Evolutionary conservation across 2,113 vertebrate species (phyloP), one percentile per base, ranked within the genome.

Genomic region (Salvator merianae): DNA sequence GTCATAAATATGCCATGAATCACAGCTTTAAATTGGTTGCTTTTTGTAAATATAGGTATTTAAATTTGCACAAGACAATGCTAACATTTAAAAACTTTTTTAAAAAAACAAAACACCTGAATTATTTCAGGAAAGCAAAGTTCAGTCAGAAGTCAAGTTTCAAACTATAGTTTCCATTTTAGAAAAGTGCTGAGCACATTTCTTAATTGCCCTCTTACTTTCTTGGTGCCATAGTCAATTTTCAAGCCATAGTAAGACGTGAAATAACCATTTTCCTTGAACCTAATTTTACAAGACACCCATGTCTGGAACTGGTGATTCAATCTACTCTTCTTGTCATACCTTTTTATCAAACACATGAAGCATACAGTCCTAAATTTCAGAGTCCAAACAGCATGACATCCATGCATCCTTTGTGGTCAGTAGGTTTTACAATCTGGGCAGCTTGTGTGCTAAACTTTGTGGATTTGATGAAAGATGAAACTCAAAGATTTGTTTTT

Each of bases 391-490:
- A 81, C 1, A 47, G 77, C 66, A 77, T 59, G 5, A 63, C 79
- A 82, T 4, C 30, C 89, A 5, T 88, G 73, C 87, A 78, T 84
- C 81, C 18, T 32, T 70, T 90, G 36, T 79, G 76, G 83, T 24
- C 86, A 81, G 59, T 87, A 63, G 18, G 30, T 84, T 36, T 89
- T 83, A 91, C 72, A 90, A 86, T 91, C 26, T 53, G 2, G 13
- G 1, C 75, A 85, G 84, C 28, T 84, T 92, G 84, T 76, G 79
- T 87, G 72, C 20, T 86, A 66, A 82, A 69, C 59, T 82, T 92
- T 88, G 72, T 90, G 70, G 47, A 87, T 88, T 92, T 89, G 4
- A 82, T 28, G 36, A 87, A 90, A 93, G 79, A 85, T 30, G 77
- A 69, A 82, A 62, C 70, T n/a, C 28, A 2, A 26, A 63, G 34